Conservation (phyloP, 2,888 invertebrate genomes). For the Mellilla xanthometata region DNA sequence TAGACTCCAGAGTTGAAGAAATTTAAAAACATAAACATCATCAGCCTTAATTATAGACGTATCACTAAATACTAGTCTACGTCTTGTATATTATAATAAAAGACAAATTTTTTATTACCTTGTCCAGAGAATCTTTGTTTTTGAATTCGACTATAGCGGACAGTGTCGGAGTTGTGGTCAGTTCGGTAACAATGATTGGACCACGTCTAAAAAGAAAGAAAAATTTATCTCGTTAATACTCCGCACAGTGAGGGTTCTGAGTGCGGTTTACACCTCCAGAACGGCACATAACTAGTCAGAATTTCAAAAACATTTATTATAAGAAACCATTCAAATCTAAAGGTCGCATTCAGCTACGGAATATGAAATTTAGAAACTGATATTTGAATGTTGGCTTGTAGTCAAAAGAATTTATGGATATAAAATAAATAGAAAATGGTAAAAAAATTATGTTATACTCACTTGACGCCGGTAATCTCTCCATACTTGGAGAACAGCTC, state of each 20-base stretch:
- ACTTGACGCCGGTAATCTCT: conserved; percentile 69
- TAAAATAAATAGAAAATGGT: not conserved
- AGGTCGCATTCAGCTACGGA: conserved; percentile 22
- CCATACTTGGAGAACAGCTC: conserved; percentile 75
- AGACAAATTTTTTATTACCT: conserved; percentile 78
- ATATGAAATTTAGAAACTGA: conserved; percentile 57
- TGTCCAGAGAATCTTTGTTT: conserved; percentile 82
- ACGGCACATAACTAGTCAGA: conserved; percentile 29
- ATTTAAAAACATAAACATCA: conserved; percentile 62
- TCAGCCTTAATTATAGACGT: conserved; percentile 55
- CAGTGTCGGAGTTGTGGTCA: conserved; percentile 82
- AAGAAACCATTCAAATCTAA: not conserved
- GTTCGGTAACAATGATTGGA: conserved; percentile 82
- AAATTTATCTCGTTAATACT: conserved; percentile 76
- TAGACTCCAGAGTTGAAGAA: conserved; percentile 53
- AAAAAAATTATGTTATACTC: conserved; percentile 39
- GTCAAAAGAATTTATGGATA: not conserved
- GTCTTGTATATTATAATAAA: conserved; percentile 51
- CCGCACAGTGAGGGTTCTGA: conserved; percentile 54
- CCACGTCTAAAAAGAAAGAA: conserved; percentile 83
- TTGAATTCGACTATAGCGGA: conserved; percentile 83
- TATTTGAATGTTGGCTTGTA: conserved; percentile 78
- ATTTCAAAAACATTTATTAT: conserved; percentile 19
- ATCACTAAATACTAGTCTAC: conserved; percentile 33
- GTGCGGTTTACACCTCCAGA: conserved; percentile 58